Percentiles rank a stretch among this genome's conserved stretches.
phyloP scores from a whole-genome alignment of 2,797 vertebrate species.

The Cuniculus paca region DNA sequence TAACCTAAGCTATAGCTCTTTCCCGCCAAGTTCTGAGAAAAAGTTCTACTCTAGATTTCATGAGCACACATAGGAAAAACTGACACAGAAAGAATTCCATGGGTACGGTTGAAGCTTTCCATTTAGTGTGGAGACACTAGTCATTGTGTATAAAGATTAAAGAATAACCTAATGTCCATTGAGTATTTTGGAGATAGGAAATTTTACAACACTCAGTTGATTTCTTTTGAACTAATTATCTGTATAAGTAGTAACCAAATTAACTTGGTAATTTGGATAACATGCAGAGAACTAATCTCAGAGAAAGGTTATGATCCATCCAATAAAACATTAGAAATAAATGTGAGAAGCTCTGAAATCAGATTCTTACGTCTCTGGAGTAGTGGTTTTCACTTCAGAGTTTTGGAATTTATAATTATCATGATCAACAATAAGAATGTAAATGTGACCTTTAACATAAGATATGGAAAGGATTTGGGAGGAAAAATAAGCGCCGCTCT shows the following conservation, averaged over 20 bases:
- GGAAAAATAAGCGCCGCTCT: background rate
- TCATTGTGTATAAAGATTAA: background rate
- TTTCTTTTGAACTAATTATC: slow-evolving; percentile 7
- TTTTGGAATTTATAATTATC: slow-evolving; percentile 9
- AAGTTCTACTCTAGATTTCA: background rate
- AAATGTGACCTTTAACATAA: background rate
- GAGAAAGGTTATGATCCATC: background rate
- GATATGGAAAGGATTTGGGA: background rate
- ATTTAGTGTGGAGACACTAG: background rate
- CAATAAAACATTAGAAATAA: background rate
- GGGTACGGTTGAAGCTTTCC: background rate
- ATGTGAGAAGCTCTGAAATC: slow-evolving; percentile 23
- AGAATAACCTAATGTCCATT: background rate
- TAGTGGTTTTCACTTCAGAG: background rate
- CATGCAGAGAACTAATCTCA: background rate
- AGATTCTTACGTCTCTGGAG: background rate
- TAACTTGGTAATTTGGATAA: background rate
- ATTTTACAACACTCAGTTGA: background rate
- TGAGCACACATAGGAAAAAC: background rate
- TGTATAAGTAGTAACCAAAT: background rate
- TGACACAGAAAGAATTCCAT: background rate
- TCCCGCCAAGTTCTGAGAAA: background rate
- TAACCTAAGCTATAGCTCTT: background rate
- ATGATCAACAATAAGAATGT: background rate
- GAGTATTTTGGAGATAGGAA: background rate